phyloP scores from a whole-genome alignment of 1,140 invertebrate species.

The Caenorhabditis latens region DNA sequence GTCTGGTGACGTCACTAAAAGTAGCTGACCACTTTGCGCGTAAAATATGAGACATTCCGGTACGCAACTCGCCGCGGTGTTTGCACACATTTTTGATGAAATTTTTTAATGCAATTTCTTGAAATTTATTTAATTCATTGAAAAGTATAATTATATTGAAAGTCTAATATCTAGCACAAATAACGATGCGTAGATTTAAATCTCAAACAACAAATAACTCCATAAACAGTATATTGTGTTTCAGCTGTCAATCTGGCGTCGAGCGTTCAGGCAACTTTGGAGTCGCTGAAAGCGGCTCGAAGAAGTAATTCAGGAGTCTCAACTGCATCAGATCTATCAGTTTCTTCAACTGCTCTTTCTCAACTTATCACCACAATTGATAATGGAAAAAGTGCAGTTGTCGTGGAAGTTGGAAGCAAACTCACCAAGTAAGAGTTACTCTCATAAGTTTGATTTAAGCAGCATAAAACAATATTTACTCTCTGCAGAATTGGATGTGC shows the following conservation, averaged over 20 bases:
- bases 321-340: neutral
- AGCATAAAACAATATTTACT: neutral
- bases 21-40: neutral
- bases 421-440: neutral
- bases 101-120: neutral
- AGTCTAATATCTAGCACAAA: no score
- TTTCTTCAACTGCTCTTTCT: slow-evolving; percentile 32
- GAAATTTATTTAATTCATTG: no score
- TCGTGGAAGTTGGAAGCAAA: slow-evolving; percentile 29
- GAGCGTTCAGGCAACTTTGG: neutral
- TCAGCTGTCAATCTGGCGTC: slow-evolving; percentile 17
- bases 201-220: no score
- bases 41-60: neutral
- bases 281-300: slow-evolving; percentile 37
- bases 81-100: neutral
- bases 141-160: no score
- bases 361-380: slow-evolving; percentile 36
- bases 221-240: neutral
- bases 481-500: slow-evolving; percentile 20
- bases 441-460: neutral
- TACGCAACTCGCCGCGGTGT: neutral
- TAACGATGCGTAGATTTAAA: no score
- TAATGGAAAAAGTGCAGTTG: slow-evolving; percentile 33
- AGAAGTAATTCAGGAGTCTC: slow-evolving; percentile 26
- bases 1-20: slow-evolving; percentile 31